These are phyloP conservation scores for Crypturellus undulatus DNA, from an alignment of 2,113 vertebrate genomes.

Conservation along the genomic window DNA sequence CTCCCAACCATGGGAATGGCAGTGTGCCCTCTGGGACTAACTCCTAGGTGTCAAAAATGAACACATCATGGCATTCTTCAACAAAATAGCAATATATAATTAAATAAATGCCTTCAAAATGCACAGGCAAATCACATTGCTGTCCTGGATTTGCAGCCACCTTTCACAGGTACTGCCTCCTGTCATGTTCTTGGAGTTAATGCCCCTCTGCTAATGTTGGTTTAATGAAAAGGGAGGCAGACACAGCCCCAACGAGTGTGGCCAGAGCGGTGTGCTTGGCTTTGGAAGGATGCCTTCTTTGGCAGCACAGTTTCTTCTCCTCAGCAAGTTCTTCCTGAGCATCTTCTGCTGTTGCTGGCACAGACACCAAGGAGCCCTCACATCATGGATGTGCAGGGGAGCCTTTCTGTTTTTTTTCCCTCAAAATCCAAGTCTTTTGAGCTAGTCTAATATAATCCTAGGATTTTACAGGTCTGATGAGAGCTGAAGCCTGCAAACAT, in stretches of 20 bases:
- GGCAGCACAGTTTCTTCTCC: neutral
- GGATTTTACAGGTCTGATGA: conserved; percentile 32
- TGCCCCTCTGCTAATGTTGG: neutral
- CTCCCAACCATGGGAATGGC: neutral
- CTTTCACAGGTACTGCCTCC: neutral
- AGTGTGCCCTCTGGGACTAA: neutral
- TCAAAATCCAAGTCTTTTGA: neutral
- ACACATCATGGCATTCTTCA: neutral
- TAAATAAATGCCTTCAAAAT: neutral
- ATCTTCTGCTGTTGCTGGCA: conserved; percentile 17
- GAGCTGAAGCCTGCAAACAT: conserved; percentile 30
- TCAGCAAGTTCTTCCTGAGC: neutral
- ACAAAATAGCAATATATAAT: neutral
- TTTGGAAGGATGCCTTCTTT: neutral
- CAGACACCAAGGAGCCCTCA: neutral
- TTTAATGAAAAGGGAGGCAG: neutral
- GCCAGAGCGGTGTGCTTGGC: neutral
- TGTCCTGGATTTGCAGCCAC: neutral
- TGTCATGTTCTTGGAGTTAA: neutral
- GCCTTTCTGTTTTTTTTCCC: neutral
- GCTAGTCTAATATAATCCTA: neutral
- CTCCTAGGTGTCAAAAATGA: neutral
- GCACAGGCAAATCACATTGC: neutral
- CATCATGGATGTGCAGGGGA: neutral
- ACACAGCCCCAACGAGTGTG: neutral